These are phyloP conservation scores for Staurois parvus DNA, from an alignment of 2,797 vertebrate species.

Conservation along the genomic window DNA sequence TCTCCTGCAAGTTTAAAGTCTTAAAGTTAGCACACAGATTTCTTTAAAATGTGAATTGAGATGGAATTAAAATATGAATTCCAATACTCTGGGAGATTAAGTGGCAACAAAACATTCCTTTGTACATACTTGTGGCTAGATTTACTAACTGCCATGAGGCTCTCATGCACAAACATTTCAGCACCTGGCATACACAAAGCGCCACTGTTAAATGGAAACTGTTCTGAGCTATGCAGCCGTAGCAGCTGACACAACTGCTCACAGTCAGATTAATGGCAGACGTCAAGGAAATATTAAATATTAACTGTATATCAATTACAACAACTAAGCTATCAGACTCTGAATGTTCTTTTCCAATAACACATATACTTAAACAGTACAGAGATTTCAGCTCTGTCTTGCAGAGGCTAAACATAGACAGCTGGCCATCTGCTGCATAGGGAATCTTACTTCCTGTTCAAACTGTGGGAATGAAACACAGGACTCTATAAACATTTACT, in stretches of 20 bases:
- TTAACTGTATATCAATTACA: too few relatives aligned
- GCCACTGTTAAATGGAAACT: neutral
- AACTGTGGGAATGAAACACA: constrained; percentile 6
- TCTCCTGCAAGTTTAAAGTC: neutral
- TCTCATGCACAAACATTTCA: neutral
- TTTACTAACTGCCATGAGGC: neutral
- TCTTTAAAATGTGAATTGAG: neutral
- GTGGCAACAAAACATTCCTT: constrained; percentile 2
- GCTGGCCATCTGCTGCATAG: neutral
- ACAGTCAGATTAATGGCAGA: neutral
- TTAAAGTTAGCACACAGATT: neutral
- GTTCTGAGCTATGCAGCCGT: neutral
- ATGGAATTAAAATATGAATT: too few relatives aligned
- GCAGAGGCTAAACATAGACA: too few relatives aligned
- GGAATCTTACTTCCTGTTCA: neutral
- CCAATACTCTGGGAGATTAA: neutral
- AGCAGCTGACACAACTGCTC: neutral
- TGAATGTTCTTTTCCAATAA: too few relatives aligned
- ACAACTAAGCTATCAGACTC: too few relatives aligned
- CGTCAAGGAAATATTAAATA: too few relatives aligned
- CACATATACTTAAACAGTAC: too few relatives aligned
- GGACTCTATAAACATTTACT: neutral
- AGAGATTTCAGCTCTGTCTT: too few relatives aligned
- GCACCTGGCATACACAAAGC: constrained; percentile 1
- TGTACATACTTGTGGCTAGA: neutral